A percentile compares a stretch with the other conserved stretches of the same genome.
Evolutionary conservation across 2,797 vertebrate species (phyloP).

Genomic region (Sarcoramphus papa): DNA sequence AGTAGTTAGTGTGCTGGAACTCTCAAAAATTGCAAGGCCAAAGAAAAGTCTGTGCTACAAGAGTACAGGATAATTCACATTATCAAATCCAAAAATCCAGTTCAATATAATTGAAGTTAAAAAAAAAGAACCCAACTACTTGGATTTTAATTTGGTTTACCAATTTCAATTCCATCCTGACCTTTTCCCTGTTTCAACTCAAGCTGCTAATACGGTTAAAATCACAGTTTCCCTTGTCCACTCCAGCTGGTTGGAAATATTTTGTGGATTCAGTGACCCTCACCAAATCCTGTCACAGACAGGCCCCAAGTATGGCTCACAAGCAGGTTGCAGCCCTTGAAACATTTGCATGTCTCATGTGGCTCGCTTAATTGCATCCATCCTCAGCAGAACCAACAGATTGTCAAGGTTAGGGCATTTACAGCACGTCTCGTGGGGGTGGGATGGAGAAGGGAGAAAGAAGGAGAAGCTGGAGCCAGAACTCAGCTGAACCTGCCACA

Average conservation of each 20-base stretch:
- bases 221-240: neutral
- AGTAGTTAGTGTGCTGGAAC: neutral
- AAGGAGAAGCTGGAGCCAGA: neutral
- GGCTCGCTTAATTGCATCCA: neutral
- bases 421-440: accelerated
- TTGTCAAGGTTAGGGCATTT: neutral
- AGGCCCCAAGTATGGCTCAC: neutral
- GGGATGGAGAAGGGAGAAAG: neutral
- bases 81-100: neutral
- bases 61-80: neutral
- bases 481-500: neutral
- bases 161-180: neutral
- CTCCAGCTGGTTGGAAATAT: neutral
- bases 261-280: neutral
- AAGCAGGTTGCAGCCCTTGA: neutral
- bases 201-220: neutral
- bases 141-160: neutral
- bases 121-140: neutral
- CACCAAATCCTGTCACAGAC: neutral
- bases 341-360: neutral
- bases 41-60: neutral
- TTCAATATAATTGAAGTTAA: neutral
- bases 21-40: neutral
- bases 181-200: neutral
- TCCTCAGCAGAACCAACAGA: neutral